Conservation (phyloP, 37 sponge, comb jelly and placozoan genomes). For the Mnemiopsis leidyi region DNA sequence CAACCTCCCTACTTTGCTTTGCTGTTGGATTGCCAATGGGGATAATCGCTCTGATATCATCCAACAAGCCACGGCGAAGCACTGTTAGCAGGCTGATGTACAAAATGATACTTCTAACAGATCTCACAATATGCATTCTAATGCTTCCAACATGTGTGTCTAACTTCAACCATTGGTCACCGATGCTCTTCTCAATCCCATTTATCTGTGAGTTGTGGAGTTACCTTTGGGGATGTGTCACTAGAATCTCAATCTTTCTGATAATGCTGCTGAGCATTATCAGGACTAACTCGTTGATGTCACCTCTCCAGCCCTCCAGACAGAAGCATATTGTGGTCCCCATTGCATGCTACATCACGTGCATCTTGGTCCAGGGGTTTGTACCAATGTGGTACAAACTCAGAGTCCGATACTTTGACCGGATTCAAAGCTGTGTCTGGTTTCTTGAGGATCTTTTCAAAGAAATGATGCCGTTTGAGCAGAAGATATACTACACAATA, state of each 20-base stretch:
- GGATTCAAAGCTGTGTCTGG: conserved; percentile 51
- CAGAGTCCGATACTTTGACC: background rate
- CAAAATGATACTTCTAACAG: conserved; percentile 41
- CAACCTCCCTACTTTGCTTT: background rate
- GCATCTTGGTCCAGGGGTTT: background rate
- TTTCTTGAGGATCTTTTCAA: background rate
- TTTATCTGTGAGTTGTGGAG: conserved; percentile 37
- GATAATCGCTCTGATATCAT: background rate
- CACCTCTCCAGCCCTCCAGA: conserved; percentile 17
- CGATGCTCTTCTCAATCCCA: background rate
- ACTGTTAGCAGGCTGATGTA: conserved; percentile 10
- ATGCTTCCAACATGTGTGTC: conserved; percentile 30
- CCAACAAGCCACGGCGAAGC: background rate
- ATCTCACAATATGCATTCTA: background rate
- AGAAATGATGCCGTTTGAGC: background rate
- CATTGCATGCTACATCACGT: background rate
- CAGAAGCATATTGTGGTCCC: background rate
- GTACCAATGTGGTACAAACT: background rate
- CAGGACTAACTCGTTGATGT: conserved; percentile 12
- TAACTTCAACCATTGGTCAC: conserved; percentile 47
- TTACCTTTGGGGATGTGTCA: conserved; percentile 7
- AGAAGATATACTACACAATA: background rate
- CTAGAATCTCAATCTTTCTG: conserved; percentile 31
- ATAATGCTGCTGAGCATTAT: conserved; percentile 37
- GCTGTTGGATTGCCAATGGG: background rate